phyloP scores from a whole-genome alignment of 1,140 invertebrate species.

The Oreohelix idahoensis region DNA sequence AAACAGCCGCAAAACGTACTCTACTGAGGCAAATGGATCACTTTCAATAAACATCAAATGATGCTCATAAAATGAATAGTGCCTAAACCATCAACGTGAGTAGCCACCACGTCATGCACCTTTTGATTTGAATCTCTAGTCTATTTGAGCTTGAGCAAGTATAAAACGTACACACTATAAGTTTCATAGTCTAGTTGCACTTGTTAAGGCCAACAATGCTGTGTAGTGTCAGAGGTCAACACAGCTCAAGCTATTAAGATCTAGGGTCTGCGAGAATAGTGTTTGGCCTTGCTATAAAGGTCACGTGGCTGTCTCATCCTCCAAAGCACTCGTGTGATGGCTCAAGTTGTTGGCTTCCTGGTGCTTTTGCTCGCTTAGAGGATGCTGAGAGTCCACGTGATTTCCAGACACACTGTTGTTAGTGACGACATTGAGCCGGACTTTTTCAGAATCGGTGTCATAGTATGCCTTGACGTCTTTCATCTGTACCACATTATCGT shows the following conservation, averaged over 20 bases:
- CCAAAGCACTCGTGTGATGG: background rate
- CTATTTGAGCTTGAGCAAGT: background rate
- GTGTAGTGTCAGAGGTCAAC: background rate
- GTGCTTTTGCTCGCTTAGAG: background rate
- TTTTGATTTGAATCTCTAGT: background rate
- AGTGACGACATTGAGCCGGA: slow-evolving; percentile 64
- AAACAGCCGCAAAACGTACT: too few relatives aligned
- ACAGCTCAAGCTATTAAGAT: background rate
- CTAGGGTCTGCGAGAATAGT: background rate
- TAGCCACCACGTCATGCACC: background rate
- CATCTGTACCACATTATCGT: slow-evolving; percentile 48
- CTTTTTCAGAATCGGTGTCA: slow-evolving; percentile 67
- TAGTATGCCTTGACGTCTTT: slow-evolving; percentile 65
- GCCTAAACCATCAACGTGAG: background rate
- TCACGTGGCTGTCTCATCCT: slow-evolving; percentile 8
- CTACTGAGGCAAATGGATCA: too few relatives aligned
- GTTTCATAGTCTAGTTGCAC: background rate
- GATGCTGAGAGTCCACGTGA: slow-evolving; percentile 17
- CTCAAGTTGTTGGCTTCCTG: background rate
- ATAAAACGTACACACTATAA: background rate
- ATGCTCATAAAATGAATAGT: too few relatives aligned
- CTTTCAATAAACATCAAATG: too few relatives aligned
- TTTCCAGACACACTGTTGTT: slow-evolving; percentile 42
- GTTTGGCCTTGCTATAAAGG: background rate
- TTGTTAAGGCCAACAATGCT: background rate